phyloP scores from a whole-genome alignment of 2,797 vertebrate species.

The Centropyge bicolor region DNA sequence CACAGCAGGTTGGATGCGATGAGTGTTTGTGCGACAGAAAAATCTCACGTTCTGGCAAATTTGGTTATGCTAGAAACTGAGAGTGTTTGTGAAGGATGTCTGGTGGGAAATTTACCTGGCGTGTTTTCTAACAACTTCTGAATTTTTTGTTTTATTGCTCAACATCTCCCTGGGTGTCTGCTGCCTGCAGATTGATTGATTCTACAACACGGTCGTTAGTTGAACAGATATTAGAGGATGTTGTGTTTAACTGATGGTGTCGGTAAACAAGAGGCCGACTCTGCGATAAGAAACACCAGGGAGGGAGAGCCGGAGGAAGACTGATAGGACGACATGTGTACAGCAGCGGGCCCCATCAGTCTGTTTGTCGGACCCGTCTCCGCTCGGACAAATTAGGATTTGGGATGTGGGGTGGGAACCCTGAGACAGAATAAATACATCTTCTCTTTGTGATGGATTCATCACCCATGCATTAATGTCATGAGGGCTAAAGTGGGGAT shows the following conservation, averaged over 20 bases:
- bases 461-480: conserved; percentile 94
- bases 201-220: conserved; percentile 59
- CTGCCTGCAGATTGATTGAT: conserved; percentile 59
- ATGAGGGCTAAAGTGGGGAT: conserved; percentile 83
- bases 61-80: background rate
- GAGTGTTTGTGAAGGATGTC: conserved; percentile 34
- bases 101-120: conserved; percentile 43
- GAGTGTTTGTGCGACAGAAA: conserved; percentile 66
- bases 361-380: conserved; percentile 85
- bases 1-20: conserved; percentile 67
- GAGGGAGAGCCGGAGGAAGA: conserved; percentile 77
- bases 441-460: conserved; percentile 89
- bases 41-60: conserved; percentile 39
- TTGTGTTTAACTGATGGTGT: conserved; percentile 78
- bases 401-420: conserved; percentile 50
- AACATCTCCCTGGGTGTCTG: conserved; percentile 22
- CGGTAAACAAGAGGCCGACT: conserved; percentile 76
- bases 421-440: conserved; percentile 68
- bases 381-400: conserved; percentile 92
- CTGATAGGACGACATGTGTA: conserved; percentile 90
- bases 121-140: conserved; percentile 16
- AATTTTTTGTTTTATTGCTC: conserved; percentile 20
- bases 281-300: conserved; percentile 84
- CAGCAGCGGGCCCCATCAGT: conserved; percentile 90
- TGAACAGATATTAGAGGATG: conserved; percentile 73